These are phyloP conservation scores for Phaetusa simplex DNA, from an alignment of 2,113 vertebrate species.

Conservation along the genomic window DNA sequence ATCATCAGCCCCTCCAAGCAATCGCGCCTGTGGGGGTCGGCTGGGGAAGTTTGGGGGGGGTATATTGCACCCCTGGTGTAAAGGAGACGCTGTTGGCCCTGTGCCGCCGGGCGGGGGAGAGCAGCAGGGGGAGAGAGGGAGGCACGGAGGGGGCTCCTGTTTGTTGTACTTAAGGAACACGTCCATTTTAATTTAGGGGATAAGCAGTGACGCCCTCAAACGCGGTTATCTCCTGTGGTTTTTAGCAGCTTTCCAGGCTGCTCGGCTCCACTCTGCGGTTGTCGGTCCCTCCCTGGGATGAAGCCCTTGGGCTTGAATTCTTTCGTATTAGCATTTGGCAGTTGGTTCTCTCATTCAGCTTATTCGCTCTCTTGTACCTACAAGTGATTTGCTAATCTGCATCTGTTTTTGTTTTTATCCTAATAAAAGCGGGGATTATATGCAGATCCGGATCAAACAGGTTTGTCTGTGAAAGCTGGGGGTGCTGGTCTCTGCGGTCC, in stretches of 20 bases:
- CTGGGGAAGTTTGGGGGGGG: neutral
- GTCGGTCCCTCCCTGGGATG: neutral
- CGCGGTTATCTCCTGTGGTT: neutral
- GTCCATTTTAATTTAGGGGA: neutral
- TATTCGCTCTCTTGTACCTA: neutral
- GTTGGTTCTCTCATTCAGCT: neutral
- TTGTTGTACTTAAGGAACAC: neutral
- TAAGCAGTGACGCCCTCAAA: neutral
- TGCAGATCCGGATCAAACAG: neutral
- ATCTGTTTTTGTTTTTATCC: slow-evolving; percentile 46
- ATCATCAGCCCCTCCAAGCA: neutral
- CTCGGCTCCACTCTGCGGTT: neutral
- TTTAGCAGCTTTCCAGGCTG: neutral
- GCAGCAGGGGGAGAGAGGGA: neutral
- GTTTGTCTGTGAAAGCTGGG: neutral
- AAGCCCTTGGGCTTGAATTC: slow-evolving; percentile 41
- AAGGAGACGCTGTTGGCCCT: accelerated
- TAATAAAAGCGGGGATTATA: slow-evolving; percentile 7
- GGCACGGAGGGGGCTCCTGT: neutral
- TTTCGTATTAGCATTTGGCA: slow-evolving; percentile 5
- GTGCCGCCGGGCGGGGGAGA: accelerated
- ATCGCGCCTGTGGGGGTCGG: accelerated
- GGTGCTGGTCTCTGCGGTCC: neutral
- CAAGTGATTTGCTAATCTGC: slow-evolving; percentile 23
- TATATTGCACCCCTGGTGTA: neutral